Conservation (phyloP, 2,113 vertebrate genomes). For the Pygoscelis antarcticus region DNA sequence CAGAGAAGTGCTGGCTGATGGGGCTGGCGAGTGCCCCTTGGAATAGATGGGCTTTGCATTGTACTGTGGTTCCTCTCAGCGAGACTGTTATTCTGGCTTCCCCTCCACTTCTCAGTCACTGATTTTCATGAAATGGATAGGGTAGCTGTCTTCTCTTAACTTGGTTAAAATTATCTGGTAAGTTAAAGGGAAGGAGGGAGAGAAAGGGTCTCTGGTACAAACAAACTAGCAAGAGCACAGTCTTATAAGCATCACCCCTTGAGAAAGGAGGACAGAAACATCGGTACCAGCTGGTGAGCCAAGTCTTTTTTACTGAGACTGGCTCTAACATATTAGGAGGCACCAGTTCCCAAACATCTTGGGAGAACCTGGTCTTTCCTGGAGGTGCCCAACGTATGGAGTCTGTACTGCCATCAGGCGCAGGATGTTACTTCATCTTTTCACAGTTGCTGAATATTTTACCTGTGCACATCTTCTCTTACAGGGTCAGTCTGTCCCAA, state of each 20-base stretch:
- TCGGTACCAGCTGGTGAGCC: rapidly evolving
- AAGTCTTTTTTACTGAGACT: background rate
- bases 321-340: background rate
- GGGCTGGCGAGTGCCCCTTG: background rate
- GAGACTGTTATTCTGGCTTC: no score
- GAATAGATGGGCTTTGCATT: background rate
- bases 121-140: background rate
- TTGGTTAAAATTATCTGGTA: background rate
- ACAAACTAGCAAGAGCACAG: background rate
- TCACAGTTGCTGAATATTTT: background rate
- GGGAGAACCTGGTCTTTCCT: background rate
- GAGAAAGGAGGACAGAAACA: background rate
- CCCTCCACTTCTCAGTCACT: no score
- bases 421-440: background rate
- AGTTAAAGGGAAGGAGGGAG: background rate
- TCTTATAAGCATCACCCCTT: background rate
- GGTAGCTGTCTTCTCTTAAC: background rate
- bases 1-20: background rate
- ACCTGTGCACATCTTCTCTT: background rate
- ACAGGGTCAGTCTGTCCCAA: background rate
- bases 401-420: background rate
- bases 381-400: background rate
- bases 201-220: background rate
- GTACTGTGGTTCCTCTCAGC: background rate
- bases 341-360: background rate